Evolutionary conservation across 1,140 invertebrate genomes (phyloP).

Genomic region (Sarcophaga peregrina): DNA sequence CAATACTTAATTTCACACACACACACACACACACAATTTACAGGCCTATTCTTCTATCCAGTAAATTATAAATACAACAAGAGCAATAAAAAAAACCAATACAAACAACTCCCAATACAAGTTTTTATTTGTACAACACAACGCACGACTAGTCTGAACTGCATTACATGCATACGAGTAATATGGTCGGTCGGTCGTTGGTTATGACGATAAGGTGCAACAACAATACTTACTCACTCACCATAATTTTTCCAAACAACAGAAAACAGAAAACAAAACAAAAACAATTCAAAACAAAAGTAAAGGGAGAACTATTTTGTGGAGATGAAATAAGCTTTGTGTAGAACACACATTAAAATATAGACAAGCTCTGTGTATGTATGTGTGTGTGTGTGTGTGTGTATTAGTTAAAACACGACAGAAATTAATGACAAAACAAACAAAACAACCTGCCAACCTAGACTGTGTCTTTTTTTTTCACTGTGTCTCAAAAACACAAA

Average conservation of each 20-base stretch:
- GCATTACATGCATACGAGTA: conserved; percentile 13
- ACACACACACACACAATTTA: too few relatives aligned
- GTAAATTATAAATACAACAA: too few relatives aligned
- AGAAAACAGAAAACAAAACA: neutral
- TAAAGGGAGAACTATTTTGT: neutral
- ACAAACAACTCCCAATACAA: neutral
- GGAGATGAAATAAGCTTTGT: too few relatives aligned
- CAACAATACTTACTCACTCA: neutral
- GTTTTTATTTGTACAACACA: neutral
- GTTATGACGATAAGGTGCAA: neutral
- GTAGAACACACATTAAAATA: neutral
- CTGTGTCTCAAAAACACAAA: neutral
- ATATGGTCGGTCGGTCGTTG: too few relatives aligned
- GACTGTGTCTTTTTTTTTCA: neutral
- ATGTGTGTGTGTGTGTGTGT: neutral
- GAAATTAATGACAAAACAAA: neutral
- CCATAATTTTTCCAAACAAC: conserved; percentile 2
- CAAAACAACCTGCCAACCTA: conserved; percentile 28
- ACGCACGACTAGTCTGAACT: neutral
- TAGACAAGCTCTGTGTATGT: neutral
- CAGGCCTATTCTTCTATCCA: too few relatives aligned
- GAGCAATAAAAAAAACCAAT: too few relatives aligned
- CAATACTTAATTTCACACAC: too few relatives aligned
- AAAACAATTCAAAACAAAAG: neutral
- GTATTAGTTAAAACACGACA: neutral